Evolutionary conservation across 1,140 invertebrate species (phyloP).

Genomic region (Brachionus plicatilis): DNA sequence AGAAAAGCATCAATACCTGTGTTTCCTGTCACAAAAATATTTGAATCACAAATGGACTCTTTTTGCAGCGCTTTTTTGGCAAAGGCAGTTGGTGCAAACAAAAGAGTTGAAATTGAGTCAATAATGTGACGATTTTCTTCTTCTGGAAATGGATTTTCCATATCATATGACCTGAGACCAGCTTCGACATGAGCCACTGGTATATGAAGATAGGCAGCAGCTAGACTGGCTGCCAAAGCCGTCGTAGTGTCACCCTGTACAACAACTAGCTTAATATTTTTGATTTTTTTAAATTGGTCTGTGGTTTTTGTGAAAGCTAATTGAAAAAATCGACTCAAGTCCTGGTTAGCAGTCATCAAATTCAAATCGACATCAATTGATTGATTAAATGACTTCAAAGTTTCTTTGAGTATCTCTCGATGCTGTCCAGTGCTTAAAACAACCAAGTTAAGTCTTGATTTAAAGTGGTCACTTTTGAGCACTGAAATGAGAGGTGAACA

Average conservation of each 20-base stretch:
- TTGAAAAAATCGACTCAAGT: neutral
- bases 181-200: slow-evolving; percentile 1
- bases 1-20: neutral
- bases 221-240: neutral
- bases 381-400: neutral
- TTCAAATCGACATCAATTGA: neutral
- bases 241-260: neutral
- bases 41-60: neutral
- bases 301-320: neutral
- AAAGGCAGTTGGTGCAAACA: neutral
- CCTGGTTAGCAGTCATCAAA: neutral
- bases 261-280: neutral
- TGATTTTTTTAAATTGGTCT: neutral
- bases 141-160: neutral
- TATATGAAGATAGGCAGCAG: neutral
- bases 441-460: neutral
- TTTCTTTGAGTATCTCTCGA: neutral
- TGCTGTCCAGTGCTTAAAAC: neutral
- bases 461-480: neutral
- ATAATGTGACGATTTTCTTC: neutral
- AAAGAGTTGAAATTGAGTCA: neutral
- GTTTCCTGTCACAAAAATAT: neutral
- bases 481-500: neutral
- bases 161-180: neutral
- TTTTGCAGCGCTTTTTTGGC: neutral